phyloP scores from a whole-genome alignment of 2,797 vertebrate species.

The Anableps anableps region DNA sequence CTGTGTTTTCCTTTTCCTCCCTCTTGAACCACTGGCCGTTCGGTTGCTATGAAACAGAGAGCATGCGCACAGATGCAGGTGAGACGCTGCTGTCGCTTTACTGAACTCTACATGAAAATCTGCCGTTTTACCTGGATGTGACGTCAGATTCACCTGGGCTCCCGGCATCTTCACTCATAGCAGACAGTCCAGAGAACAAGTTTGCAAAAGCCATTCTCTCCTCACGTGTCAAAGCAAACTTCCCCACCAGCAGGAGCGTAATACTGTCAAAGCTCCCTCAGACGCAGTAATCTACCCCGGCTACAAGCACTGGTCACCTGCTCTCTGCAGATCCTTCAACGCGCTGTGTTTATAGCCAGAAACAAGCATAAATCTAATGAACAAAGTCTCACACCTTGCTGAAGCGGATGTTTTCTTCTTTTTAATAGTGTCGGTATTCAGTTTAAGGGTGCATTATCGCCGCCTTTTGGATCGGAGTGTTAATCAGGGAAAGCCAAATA shows the following conservation, averaged over 20 bases:
- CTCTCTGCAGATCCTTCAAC: neutral
- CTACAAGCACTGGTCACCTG: neutral
- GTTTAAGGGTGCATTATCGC: neutral
- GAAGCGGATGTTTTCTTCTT: neutral
- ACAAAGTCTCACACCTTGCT: neutral
- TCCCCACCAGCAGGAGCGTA: neutral
- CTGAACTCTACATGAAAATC: neutral
- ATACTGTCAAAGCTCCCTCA: neutral
- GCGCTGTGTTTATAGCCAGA: too few species aligned
- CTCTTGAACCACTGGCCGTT: neutral
- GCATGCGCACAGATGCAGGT: neutral
- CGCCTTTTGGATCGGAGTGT: neutral
- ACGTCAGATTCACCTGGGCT: slow-evolving; percentile 1
- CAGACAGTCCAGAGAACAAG: slow-evolving; percentile 56
- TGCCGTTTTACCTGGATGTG: slow-evolving; percentile 16
- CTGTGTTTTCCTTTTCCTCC: slow-evolving; percentile 39
- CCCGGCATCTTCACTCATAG: neutral
- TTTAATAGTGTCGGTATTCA: neutral
- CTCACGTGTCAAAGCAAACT: neutral
- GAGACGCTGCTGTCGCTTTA: neutral
- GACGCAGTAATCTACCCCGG: neutral
- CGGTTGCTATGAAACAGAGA: slow-evolving; percentile 23
- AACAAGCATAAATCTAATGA: neutral
- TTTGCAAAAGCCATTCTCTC: slow-evolving; percentile 55
- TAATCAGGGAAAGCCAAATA: neutral